Base-by-base conservation (phyloP, 2,888 invertebrate genomes). In the Pycnomerus fuliginosus region DNA sequence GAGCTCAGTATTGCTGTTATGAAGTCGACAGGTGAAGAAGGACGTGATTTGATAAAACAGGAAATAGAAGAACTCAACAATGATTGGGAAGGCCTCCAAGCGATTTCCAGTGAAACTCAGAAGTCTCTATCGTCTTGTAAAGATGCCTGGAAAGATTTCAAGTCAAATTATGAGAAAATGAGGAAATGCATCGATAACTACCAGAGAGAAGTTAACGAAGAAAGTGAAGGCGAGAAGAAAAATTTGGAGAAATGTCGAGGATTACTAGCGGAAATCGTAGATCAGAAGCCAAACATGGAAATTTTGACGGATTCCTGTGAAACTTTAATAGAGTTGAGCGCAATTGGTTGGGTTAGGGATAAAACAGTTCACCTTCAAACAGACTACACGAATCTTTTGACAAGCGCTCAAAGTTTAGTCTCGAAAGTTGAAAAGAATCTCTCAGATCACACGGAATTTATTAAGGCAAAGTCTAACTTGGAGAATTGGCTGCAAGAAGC, bases 391-490 rank as follows among this genome's bases (percentile, higher is more conserved):
- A 83, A 84, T 52, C 69, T 92, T 8, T 69, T 92, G 16, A 87
- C 89, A 1, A 82, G 82, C 50, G 84, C 86, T 16, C 92, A 93
- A 76, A 85, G 82, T 65, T 74, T 91, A 24, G 86, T 92, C 12
- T 85, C 89, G 1, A 87, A 87, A 65, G 85, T 93, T 7, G 92
- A 95, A 67, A 91, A 92, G 74, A 91, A 90, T 69, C 74, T 95
- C 0, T 87, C 90, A 0, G 93, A 94, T 68, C 92, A 93, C 64
- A 90, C 90, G 0, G 92, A 94, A 65, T 93, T 94, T 69, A 77
- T 90, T 3, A 90, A 90, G 60, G 89, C 90, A 11, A 90, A 91
- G 64, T 80, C 84, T 46, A 87, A 90, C 58, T 78, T 94, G 56
- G 85, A 89, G 52, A 79, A 82, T 44, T 96, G 95, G 95, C 74